Evolutionary conservation across 2,113 vertebrate genomes (phyloP).

Genomic region (Cisticola juncidis): DNA sequence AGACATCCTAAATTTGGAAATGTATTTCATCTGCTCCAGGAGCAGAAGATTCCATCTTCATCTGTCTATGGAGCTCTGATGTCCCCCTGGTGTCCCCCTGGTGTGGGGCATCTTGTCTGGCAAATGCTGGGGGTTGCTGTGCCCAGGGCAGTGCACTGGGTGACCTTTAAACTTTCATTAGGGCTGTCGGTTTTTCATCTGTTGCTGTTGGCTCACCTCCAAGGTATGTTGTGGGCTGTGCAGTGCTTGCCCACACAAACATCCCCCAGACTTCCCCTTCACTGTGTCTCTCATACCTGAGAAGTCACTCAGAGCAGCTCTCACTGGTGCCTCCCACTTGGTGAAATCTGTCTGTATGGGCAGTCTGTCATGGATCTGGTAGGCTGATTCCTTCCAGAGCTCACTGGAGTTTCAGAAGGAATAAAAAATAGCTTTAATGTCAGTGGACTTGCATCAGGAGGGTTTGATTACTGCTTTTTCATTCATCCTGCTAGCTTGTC

Average conservation of each 20-base stretch:
- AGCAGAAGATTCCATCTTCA: background rate
- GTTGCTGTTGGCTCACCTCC: background rate
- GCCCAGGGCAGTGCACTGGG: background rate
- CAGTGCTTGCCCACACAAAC: background rate
- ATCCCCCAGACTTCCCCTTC: background rate
- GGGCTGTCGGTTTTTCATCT: background rate
- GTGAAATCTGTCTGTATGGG: background rate
- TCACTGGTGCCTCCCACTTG: background rate
- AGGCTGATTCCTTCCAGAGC: background rate
- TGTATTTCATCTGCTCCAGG: rapidly evolving
- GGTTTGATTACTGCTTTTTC: background rate
- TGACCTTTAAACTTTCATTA: background rate
- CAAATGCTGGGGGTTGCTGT: background rate
- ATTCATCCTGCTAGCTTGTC: background rate
- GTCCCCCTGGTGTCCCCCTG: no score
- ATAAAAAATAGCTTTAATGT: background rate
- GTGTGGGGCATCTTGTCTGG: background rate
- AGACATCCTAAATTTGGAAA: background rate
- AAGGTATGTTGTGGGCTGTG: background rate
- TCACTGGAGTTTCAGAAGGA: background rate
- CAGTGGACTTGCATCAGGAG: background rate
- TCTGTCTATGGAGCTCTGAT: background rate
- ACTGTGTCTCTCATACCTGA: background rate
- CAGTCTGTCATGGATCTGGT: background rate
- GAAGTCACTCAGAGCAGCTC: background rate